Evolutionary conservation across 1,140 invertebrate species (phyloP), one percentile per base, ranked within the genome.

Genomic region (Vollenhovia emeryi): DNA sequence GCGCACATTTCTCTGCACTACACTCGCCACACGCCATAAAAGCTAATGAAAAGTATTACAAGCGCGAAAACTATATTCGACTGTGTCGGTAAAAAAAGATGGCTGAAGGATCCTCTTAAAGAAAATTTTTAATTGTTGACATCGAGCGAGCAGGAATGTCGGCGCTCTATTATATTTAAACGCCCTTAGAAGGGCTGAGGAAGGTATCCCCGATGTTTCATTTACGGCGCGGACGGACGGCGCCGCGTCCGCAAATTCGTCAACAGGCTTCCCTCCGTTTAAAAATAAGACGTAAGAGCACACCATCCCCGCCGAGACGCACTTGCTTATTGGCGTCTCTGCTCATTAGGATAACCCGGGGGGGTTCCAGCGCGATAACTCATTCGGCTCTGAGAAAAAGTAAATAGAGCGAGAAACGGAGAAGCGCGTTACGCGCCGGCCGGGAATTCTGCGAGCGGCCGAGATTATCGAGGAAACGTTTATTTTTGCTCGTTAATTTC

Each of bases 401-500:
- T 84, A 84, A 84, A 84, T 84, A 76, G 82, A 78, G 73, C 69
- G 71, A 50, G 71, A 75, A 84, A 84, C 57, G 55, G 43, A 76
- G 82, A 64, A 84, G 30, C 71, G 71, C 68, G 43, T n/a, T n/a
- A 30, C 18, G 45, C 48, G 33, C 64, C 15, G 24, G 33, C 13
- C 45, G 45, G 11, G 76, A 79, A 68, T 79, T 79, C 62, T 52
- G 62, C 76, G 64, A 69, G 62, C 50, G 36, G 45, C 78, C 50
- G 78, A 82, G 78, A 82, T 82, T 82, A 82, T 82, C 78, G 78
- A 82, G 50, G 50, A 82, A 45, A 73, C 66, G 36, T 57, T 66
- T 82, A 82, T 82, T 73, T 82, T 43, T 82, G 78, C 78, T 82
- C 68, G 64, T 80, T 80, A 80, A 80, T 80, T 80, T 80, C 64